Conservation (phyloP, 2,797 vertebrate genomes). For the Chelonia mydas region DNA sequence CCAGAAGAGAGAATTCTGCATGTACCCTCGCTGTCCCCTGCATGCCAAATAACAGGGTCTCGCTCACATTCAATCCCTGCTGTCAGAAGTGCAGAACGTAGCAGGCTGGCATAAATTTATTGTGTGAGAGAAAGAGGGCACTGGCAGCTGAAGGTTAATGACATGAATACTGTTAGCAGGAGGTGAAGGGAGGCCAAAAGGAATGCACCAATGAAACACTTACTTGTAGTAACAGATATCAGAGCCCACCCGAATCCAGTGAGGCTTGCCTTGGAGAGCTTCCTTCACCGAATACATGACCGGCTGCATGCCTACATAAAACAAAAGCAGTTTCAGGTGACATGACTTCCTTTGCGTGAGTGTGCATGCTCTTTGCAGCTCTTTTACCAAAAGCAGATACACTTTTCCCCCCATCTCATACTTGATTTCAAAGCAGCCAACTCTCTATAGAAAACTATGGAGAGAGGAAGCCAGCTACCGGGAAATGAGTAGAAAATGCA, state of each 20-base stretch:
- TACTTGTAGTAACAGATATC: conserved; percentile 96
- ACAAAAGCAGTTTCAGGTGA: conserved; percentile 40
- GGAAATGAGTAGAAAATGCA: conserved; percentile 12
- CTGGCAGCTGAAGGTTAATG: not conserved
- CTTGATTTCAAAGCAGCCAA: not conserved
- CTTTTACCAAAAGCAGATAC: not conserved
- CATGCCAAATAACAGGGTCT: not conserved
- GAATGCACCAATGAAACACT: conserved; percentile 22
- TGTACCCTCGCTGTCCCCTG: not conserved
- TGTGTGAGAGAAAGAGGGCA: not conserved
- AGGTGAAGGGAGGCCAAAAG: not conserved
- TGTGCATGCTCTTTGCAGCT: not conserved
- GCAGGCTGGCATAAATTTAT: not conserved
- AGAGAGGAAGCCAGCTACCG: not conserved
- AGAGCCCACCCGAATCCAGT: conserved; percentile 88
- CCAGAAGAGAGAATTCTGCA: not conserved
- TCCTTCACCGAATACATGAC: conserved; percentile 91
- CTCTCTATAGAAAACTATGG: not conserved
- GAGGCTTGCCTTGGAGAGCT: conserved; percentile 88
- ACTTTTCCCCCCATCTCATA: not conserved
- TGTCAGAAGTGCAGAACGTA: not conserved
- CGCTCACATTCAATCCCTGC: not conserved
- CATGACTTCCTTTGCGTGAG: not conserved
- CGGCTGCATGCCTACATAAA: conserved; percentile 89
- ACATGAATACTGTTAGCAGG: not conserved